These are phyloP conservation scores for Archocentrus centrarchus DNA, from an alignment of 2,113 vertebrate genomes.

Conservation along the genomic window DNA sequence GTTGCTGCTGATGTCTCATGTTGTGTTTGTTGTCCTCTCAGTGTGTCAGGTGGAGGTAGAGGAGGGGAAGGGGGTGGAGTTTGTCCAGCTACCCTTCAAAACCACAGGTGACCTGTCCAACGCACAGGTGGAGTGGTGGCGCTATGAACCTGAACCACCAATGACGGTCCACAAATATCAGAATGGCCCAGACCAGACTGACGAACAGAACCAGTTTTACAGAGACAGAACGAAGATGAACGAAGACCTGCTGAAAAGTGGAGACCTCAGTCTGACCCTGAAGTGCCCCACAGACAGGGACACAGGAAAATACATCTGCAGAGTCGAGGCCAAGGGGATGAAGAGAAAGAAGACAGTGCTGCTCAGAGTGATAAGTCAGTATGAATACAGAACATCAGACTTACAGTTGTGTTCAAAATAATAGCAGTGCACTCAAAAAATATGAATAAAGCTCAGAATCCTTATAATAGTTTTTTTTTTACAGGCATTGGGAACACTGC, in stretches of 20 bases:
- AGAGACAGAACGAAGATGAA: background rate
- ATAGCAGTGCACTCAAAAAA: too few species aligned
- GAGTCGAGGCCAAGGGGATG: background rate
- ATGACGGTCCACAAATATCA: background rate
- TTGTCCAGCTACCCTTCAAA: background rate
- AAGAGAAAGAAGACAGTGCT: background rate
- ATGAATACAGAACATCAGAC: background rate
- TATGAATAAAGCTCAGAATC: too few species aligned
- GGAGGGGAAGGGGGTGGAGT: background rate
- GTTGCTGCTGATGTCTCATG: too few species aligned
- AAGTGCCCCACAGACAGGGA: background rate
- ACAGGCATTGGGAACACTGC: too few species aligned
- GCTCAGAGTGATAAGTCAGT: background rate
- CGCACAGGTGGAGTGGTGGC: background rate
- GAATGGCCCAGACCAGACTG: background rate
- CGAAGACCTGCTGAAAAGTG: background rate
- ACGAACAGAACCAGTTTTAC: background rate
- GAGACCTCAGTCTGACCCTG: background rate
- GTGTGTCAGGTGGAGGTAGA: background rate
- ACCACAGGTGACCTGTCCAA: background rate
- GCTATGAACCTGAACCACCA: background rate
- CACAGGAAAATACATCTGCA: background rate
- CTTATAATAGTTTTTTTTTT: too few species aligned
- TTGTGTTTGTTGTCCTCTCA: background rate
- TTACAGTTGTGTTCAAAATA: too few species aligned